phyloP scores from a whole-genome alignment of 2,113 vertebrate genomes.

The Pantherophis guttatus region DNA sequence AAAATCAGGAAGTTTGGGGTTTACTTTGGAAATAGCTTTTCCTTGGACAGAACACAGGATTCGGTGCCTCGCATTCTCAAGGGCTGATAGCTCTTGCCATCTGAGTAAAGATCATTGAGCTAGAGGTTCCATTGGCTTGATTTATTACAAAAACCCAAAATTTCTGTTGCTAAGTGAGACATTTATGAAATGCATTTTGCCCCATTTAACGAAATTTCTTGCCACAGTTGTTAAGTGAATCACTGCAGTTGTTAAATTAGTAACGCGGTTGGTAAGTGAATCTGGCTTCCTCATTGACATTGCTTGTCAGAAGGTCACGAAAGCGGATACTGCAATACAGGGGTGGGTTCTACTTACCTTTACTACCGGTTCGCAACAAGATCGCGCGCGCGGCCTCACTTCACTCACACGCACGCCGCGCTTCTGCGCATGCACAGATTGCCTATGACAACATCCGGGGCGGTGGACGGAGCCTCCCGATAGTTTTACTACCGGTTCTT shows the following conservation, averaged over 20 bases:
- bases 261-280: neutral
- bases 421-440: too few relatives aligned
- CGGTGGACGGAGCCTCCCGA: too few relatives aligned
- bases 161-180: neutral
- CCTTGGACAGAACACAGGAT: neutral
- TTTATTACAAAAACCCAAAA: neutral
- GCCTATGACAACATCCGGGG: too few relatives aligned
- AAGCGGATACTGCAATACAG: too few relatives aligned
- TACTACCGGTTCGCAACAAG: too few relatives aligned
- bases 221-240: neutral
- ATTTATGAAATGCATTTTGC: too few relatives aligned
- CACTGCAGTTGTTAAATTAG: neutral
- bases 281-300: neutral
- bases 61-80: neutral
- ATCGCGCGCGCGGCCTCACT: too few relatives aligned
- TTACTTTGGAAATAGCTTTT: neutral
- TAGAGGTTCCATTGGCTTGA: neutral
- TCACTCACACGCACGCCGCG: fast-evolving
- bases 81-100: neutral
- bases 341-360: too few relatives aligned
- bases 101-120: neutral
- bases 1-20: neutral
- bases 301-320: neutral
- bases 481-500: too few relatives aligned
- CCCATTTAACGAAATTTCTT: too few relatives aligned